Base-by-base conservation (phyloP, 2,113 vertebrate genomes). In the Sinocyclocheilus grahami region DNA sequence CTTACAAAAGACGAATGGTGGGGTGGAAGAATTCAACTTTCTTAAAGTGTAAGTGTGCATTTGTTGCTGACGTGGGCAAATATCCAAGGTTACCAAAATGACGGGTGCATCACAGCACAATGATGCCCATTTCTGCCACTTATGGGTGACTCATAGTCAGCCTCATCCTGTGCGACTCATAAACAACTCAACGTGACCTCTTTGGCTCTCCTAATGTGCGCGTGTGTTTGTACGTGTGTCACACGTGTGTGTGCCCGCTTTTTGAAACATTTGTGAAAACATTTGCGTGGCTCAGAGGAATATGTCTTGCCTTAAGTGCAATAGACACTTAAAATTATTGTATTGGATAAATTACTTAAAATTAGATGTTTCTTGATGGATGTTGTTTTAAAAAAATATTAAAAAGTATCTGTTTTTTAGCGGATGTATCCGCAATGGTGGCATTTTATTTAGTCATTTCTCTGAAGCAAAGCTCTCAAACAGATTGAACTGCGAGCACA, bases 121-220 rank as follows among this genome's bases (percentile, higher is more conserved):
- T 82, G 58, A 84, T 1, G 74, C 81, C 46, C 65, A 84, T 82
- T 83, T 85, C 33, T 63, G 39, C 46, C 77, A 65, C 42, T 60
- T 13, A 88, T 67, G 67, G 46, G 67, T 88, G 81, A 88, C 65
- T 86, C 85, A 86, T 27, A 42, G 48, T 76, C 58, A 39, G 71
- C n/a, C 53, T 74, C 74, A 65, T 74, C 60, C 76, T 75, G 82
- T 48, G 62, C 16, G 10, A 58, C 48, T 62, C 24, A 75, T 46
- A 81, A 86, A 86, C 55, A 82, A 82, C 42, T 76, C 55, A 22
- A 74, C 24, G 8, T 82, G 69, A 63, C 69, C 78, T 76, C 85
- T 63, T 63, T 30, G 42, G 24, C 65, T 24, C 65, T 60, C 39
- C 14, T 27, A 27, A 67, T 83, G 72, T 20, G 53, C 2, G 48